These are phyloP conservation scores for Epinephelus cyanopodus DNA, from an alignment of 2,113 vertebrate species.

Conservation along the genomic window DNA sequence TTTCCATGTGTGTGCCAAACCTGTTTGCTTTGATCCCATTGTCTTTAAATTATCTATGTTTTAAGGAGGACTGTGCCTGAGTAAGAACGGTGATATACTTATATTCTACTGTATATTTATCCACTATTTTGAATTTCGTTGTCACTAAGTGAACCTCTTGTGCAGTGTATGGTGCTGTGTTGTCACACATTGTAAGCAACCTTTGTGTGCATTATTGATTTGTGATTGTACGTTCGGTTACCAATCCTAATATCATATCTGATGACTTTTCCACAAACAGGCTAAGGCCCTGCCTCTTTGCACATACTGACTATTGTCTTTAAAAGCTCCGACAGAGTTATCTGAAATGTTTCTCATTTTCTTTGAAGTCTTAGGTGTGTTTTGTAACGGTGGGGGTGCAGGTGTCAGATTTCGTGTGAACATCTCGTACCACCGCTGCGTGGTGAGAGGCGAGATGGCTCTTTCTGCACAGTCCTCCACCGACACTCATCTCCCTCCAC, in stretches of 20 bases:
- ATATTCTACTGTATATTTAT: slow-evolving; percentile 77
- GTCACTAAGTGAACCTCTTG: slow-evolving; percentile 83
- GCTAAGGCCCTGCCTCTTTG: slow-evolving; percentile 75
- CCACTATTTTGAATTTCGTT: slow-evolving; percentile 74
- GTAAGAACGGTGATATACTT: slow-evolving; percentile 65
- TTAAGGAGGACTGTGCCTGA: slow-evolving; percentile 77
- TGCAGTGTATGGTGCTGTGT: slow-evolving; percentile 83
- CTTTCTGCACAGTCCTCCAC: slow-evolving; percentile 60
- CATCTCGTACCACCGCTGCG: neutral
- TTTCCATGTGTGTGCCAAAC: slow-evolving; percentile 72
- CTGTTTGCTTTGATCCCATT: slow-evolving; percentile 53
- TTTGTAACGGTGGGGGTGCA: slow-evolving; percentile 20
- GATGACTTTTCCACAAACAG: slow-evolving; percentile 57
- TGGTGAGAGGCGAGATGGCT: slow-evolving; percentile 30
- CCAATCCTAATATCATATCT: slow-evolving; percentile 50
- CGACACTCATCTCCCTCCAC: slow-evolving; percentile 24
- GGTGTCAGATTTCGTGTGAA: slow-evolving; percentile 37
- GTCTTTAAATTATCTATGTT: slow-evolving; percentile 46
- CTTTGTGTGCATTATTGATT: slow-evolving; percentile 76
- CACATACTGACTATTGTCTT: slow-evolving; percentile 71
- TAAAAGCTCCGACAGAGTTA: slow-evolving; percentile 22
- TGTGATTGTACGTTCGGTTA: slow-evolving; percentile 72
- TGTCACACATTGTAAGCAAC: slow-evolving; percentile 78
- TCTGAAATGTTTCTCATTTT: slow-evolving; percentile 30
- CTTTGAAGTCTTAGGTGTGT: slow-evolving; percentile 24